Conservation (phyloP, 2,113 vertebrate genomes). For the Illadopsis cleaveri region DNA sequence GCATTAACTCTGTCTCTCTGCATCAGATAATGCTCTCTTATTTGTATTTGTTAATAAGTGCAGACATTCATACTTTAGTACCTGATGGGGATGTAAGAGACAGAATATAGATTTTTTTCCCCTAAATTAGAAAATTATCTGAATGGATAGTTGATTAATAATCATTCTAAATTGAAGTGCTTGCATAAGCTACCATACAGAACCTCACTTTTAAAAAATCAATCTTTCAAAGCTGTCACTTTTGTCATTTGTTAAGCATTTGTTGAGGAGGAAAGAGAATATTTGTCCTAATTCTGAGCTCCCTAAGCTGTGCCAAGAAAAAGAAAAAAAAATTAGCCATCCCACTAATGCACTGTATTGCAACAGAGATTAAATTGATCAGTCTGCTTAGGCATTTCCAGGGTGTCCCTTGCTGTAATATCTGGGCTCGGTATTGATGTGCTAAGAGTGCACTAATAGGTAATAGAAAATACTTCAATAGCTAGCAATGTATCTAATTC, state of each 20-base stretch:
- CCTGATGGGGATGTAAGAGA: conserved; percentile 65
- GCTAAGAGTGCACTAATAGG: conserved; percentile 7
- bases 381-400: conserved; percentile 58
- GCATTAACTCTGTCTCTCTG: not conserved
- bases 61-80: conserved; percentile 67
- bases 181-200: conserved; percentile 64
- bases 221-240: conserved; percentile 66
- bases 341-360: conserved; percentile 53
- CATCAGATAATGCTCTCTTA: conserved; percentile 36
- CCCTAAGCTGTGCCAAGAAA: conserved; percentile 54
- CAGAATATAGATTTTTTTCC: conserved; percentile 68
- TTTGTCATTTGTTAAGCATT: conserved; percentile 67
- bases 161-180: conserved; percentile 69
- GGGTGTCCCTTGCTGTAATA: conserved; percentile 50
- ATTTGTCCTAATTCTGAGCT: conserved; percentile 68
- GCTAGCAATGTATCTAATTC: conserved; percentile 21
- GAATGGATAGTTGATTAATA: conserved; percentile 69
- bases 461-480: conserved; percentile 45
- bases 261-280: conserved; percentile 59
- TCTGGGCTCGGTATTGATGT: conserved; percentile 47
- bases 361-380: conserved; percentile 69
- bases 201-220: conserved; percentile 67
- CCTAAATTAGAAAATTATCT: conserved; percentile 72
- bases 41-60: conserved; percentile 67
- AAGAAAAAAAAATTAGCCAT: conserved; percentile 35